A percentile compares a stretch with the other conserved stretches of the same genome.
Evolutionary conservation across 2,797 vertebrate species (phyloP).

Genomic region (Peromyscus nudipes): DNA sequence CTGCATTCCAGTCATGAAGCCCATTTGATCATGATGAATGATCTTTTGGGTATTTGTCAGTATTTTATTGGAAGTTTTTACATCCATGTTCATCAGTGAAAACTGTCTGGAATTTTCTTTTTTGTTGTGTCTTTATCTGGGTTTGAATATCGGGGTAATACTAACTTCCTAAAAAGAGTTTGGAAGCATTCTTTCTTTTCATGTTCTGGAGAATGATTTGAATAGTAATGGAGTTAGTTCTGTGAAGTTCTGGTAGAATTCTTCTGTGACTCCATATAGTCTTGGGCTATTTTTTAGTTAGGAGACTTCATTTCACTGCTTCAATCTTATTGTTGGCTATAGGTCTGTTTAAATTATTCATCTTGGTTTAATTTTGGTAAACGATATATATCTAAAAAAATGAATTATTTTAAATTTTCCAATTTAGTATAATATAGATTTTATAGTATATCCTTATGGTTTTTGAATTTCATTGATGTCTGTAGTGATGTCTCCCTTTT

Average conservation of each 20-base stretch:
- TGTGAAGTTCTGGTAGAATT: not conserved
- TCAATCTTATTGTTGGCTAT: not conserved
- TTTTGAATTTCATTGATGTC: too few species aligned
- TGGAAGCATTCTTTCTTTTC: not conserved
- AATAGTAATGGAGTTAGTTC: not conserved
- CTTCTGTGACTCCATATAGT: not conserved
- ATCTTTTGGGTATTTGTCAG: not conserved
- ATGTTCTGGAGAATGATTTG: not conserved
- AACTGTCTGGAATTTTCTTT: not conserved
- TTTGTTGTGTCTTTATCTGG: not conserved
- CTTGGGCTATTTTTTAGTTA: not conserved
- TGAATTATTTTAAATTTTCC: not conserved
- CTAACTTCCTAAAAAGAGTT: not conserved
- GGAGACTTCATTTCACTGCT: not conserved
- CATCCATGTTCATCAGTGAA: not conserved
- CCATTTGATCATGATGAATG: not conserved
- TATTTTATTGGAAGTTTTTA: not conserved
- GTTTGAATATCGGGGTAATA: not conserved
- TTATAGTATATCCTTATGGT: not conserved
- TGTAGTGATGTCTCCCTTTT: not conserved
- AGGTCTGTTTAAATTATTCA: not conserved
- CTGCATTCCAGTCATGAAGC: not conserved
- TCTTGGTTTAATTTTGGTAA: not conserved
- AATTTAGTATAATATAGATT: not conserved
- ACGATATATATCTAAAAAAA: not conserved